These are phyloP conservation scores for Lateolabrax maculatus DNA, from an alignment of 2,797 vertebrate species.

Conservation along the genomic window DNA sequence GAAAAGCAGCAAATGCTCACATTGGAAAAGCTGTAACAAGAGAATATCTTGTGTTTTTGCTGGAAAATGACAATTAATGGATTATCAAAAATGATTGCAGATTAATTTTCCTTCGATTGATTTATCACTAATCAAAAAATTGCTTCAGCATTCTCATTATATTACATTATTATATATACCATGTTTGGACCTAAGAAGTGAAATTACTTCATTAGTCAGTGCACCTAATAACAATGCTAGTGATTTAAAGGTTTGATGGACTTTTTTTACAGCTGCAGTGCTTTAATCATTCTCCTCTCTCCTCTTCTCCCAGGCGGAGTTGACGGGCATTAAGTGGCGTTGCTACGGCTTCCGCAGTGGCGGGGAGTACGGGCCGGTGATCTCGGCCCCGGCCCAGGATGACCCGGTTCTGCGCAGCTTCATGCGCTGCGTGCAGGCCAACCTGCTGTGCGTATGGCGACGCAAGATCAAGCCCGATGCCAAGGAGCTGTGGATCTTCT, in stretches of 20 bases:
- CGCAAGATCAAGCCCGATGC: constrained; percentile 93
- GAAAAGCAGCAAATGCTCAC: neutral
- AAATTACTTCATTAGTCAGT: constrained; percentile 18
- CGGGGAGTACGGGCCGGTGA: constrained; percentile 96
- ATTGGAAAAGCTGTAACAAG: neutral
- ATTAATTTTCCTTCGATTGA: constrained; percentile 1
- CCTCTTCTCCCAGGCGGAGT: constrained; percentile 88
- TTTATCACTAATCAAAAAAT: constrained; percentile 13
- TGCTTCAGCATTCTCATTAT: constrained; percentile 2
- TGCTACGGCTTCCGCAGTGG: constrained; percentile 95
- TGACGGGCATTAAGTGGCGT: constrained; percentile 99
- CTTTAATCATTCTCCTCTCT: constrained; percentile 12
- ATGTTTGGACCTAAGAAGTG: neutral
- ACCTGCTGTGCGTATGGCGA: constrained; percentile 97
- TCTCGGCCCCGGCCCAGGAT: constrained; percentile 97
- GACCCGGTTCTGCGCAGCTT: constrained; percentile 98
- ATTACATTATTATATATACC: constrained; percentile 10
- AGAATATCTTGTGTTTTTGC: neutral
- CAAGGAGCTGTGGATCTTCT: constrained; percentile 99
- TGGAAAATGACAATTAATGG: neutral
- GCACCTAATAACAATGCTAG: constrained; percentile 12
- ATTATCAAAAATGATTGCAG: constrained; percentile 1
- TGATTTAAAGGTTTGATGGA: constrained; percentile 22
- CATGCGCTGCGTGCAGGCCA: constrained; percentile 96
- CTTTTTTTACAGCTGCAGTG: neutral